phyloP scores from a whole-genome alignment of 2,797 vertebrate species.

The Sphaeramia orbicularis region DNA sequence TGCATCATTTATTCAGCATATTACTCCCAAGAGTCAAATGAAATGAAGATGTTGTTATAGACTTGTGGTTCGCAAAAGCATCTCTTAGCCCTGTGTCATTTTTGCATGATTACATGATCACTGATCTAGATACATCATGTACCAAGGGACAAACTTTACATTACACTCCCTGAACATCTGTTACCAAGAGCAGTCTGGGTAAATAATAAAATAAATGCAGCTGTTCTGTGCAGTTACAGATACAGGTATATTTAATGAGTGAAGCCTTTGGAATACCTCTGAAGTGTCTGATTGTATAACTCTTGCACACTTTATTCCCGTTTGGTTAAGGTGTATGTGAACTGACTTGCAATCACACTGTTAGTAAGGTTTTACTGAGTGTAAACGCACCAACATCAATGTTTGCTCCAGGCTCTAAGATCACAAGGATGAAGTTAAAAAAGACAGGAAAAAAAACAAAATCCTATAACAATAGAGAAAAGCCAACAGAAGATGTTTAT shows the following conservation, averaged over 20 bases:
- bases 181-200: slow-evolving; percentile 35
- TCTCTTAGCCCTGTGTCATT: slow-evolving; percentile 7
- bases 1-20: not conserved
- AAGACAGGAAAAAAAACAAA: not conserved
- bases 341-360: not conserved
- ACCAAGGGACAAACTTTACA: slow-evolving; percentile 10
- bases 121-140: slow-evolving; percentile 31
- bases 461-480: not conserved
- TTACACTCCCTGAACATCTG: slow-evolving; percentile 52
- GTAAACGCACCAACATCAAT: not conserved
- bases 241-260: slow-evolving; percentile 25
- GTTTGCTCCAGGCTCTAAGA: not conserved
- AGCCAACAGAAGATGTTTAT: slow-evolving; percentile 38
- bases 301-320: not conserved
- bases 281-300: not conserved
- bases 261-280: not conserved
- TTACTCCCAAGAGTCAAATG: not conserved
- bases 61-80: not conserved
- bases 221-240: slow-evolving; percentile 13
- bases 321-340: not conserved
- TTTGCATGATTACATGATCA: slow-evolving; percentile 30
- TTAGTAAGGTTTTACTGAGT: not conserved
- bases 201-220: slow-evolving; percentile 44
- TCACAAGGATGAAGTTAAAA: not conserved
- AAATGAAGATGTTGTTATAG: not conserved